Base-by-base conservation (phyloP, 1,140 invertebrate genomes). In the Hestina assimilis region DNA sequence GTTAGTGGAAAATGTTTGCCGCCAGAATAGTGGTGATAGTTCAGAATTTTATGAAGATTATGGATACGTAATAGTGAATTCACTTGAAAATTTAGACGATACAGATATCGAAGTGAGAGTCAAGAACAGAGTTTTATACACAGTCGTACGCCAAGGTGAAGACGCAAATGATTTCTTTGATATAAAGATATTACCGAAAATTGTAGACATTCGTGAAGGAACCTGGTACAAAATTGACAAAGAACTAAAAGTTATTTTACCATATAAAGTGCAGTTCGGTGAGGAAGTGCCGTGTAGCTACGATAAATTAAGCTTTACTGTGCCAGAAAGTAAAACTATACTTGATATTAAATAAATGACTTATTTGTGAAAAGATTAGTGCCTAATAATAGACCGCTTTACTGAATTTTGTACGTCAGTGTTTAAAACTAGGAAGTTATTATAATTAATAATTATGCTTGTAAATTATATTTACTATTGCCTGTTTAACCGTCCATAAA, bases 101-200 rank as follows among this genome's bases (percentile, higher is more conserved):
- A n/a, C 14, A 9, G 11, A 35, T 1, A 38, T 51, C 12, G 35
- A 41, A 11, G 48, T 51, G 31, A 51, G n/a, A n/a, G 28, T 51
- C 2, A 24, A 51, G 4, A 35, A 51, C 14, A 28, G 29, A 41
- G 35, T 51, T 8, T 28, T 51, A 7, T 51, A 40, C 24, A 51
- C 48, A 4, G 6, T 41, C 4, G 24, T 51, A n/a, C 17, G 38
- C 1, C 48, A 51, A 38, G 38, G 5, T 7, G 21, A 29, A 8
- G 19, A 51, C 3, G 2, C 33, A 1, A 24, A 51, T 12, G 33
- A 38, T 28, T 51, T 41, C 28, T 33, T 51, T 19, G 48, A 51
- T 20, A 38, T 51, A 4, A 40, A 24, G 15, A 28, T 41, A 24
- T 29, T 51, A 12, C 48, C 33, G 4, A 51, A 12, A 14, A 51